A percentile compares a stretch with the other conserved stretches of the same genome.
Conservation (phyloP, 2,113 vertebrate species). For the Brevimyrus niger region DNA sequence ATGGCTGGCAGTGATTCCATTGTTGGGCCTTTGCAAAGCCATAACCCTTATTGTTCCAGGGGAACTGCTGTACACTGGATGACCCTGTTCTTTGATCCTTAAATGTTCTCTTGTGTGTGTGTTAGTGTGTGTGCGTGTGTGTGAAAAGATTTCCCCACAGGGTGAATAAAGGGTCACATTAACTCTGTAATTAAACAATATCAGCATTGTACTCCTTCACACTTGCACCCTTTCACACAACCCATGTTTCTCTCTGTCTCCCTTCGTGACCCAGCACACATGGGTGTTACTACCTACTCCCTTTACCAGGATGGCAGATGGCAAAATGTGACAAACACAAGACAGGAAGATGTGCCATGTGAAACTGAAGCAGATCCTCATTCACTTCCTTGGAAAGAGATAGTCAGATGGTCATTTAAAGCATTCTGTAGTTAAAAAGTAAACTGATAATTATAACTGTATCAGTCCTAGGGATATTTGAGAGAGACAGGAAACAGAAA, state of each 20-base stretch:
- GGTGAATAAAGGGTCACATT: background rate
- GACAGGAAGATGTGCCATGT: conserved; percentile 35
- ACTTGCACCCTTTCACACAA: background rate
- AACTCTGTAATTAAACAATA: background rate
- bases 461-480: background rate
- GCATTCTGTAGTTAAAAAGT: background rate
- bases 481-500: background rate
- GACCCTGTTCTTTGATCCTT: background rate
- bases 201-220: background rate
- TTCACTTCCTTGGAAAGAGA: conserved; percentile 41
- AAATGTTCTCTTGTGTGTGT: background rate
- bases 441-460: background rate
- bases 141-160: background rate
- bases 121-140: background rate
- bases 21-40: background rate
- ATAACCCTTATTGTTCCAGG: background rate
- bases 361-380: conserved; percentile 33
- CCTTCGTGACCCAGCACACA: background rate
- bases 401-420: background rate
- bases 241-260: background rate
- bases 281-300: background rate
- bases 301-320: conserved; percentile 28
- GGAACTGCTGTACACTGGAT: background rate
- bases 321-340: conserved; percentile 43
- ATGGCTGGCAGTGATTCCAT: background rate